Evolutionary conservation across 2,888 invertebrate genomes (phyloP), one percentile per base, ranked within the genome.

Genomic region (Leistus spinibarbis): DNA sequence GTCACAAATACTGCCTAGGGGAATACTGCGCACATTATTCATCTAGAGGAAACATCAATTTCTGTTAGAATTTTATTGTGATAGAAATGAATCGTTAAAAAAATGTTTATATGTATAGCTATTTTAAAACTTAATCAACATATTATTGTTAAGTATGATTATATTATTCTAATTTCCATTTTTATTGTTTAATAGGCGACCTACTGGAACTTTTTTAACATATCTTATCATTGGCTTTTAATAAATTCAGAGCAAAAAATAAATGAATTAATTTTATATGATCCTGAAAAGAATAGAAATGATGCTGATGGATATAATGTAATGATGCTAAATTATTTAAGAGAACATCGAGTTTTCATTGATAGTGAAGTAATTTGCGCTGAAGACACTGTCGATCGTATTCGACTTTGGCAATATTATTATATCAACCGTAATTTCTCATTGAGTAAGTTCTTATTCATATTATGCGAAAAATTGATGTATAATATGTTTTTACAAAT

Each of bases 221-320:
- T 54, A n/a, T 67, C 73, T 16, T 62, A 74, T 40, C 67, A 74
- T 53, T 74, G 73, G 73, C 24, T 74, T 53, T 22, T 74, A 67
- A 62, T 74, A 54, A 27, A 67, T 17, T 53, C 62, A 10, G 53
- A 23, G 2, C 65, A 65, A 40, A 27, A 17, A 40, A 40, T 40
- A 40, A 40, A 40, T 7, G 40, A 40, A 40, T 40, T 40, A 40
- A 40, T 40, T 7, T 40, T 40, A 40, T 40, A 40, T 7, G 40
- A 40, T 40, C 40, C 40, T 1, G 7, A 40, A 40, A 40, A 40
- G 7, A 3, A 4, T 5, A 3, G 40, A 40, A 2, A 40, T 40
- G 7, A 3, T 1, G 1, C 40, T 0, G 40, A 40, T 40, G 40
- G 40, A 7, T 40, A 40, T 40, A 40, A 40, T 40, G 40, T 10